phyloP scores from a whole-genome alignment of 2,113 vertebrate genomes.

The Tamias sibiricus region DNA sequence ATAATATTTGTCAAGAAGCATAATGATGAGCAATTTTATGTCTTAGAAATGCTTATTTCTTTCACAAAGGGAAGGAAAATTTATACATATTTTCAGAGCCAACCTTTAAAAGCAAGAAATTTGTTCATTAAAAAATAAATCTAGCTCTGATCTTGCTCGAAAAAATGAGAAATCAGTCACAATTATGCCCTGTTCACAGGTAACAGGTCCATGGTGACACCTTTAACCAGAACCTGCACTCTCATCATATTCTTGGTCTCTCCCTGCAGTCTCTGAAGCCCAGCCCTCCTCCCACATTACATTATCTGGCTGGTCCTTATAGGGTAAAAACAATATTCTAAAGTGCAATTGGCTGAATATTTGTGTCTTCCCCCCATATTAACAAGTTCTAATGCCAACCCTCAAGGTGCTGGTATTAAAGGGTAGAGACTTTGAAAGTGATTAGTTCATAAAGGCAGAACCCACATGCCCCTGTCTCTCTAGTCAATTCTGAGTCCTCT shows the following conservation, averaged over 20 bases:
- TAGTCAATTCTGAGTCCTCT: neutral
- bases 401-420: neutral
- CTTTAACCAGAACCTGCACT: neutral
- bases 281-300: neutral
- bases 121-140: neutral
- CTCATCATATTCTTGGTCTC: neutral
- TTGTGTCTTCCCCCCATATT: neutral
- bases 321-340: neutral
- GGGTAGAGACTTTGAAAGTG: too few species aligned
- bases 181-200: neutral
- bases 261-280: neutral
- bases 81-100: neutral
- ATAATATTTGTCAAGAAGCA: neutral
- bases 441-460: neutral
- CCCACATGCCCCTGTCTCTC: too few species aligned
- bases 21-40: neutral
- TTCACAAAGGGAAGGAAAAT: neutral
- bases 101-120: neutral
- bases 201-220: neutral
- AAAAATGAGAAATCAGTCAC: neutral
- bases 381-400: neutral
- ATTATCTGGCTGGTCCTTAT: neutral
- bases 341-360: neutral
- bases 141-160: neutral
- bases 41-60: neutral